Percentiles rank a stretch among this genome's conserved stretches.
phyloP scores from a whole-genome alignment of 2,888 invertebrate species.

The Amaurobius ferox region DNA sequence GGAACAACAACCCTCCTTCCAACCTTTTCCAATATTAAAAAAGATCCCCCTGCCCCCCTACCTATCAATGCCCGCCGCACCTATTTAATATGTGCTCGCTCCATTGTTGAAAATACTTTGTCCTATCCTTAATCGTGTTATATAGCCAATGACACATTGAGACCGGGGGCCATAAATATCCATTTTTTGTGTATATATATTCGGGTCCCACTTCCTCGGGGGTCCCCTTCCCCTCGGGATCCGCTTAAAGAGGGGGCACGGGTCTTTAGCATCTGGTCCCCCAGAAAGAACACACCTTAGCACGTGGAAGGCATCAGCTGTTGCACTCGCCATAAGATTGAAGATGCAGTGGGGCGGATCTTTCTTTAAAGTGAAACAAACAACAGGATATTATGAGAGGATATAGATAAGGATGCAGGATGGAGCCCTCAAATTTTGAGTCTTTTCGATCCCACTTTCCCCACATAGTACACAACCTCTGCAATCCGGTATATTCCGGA shows the following conservation, averaged over 20 bases:
- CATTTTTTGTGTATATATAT: constrained; percentile 32
- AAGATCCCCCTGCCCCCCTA: not conserved
- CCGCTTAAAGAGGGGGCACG: constrained; percentile 38
- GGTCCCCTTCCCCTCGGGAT: constrained; percentile 46
- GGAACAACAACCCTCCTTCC: constrained; percentile 33
- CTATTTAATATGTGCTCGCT: constrained; percentile 16
- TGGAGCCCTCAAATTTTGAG: no score
- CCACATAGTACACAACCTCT: no score
- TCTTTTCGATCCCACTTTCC: no score
- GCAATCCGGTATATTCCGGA: no score
- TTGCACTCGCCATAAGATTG: constrained; percentile 17
- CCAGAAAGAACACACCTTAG: constrained; percentile 69
- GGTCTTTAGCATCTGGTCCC: constrained; percentile 57
- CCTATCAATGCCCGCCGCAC: constrained; percentile 17
- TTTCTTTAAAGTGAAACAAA: constrained; percentile 9
- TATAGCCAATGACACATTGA: constrained; percentile 69
- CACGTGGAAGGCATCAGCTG: constrained; percentile 62
- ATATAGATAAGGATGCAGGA: not conserved
- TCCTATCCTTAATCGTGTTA: constrained; percentile 60
- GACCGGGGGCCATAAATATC: constrained; percentile 63
- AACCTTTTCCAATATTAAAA: constrained; percentile 36
- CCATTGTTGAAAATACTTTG: constrained; percentile 41
- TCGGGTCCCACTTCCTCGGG: constrained; percentile 25
- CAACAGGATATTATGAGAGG: not conserved
- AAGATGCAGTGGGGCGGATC: not conserved